Evolutionary conservation across 2,113 vertebrate genomes (phyloP), one percentile per base, ranked within the genome.

Genomic region (Nesoenas mayeri): DNA sequence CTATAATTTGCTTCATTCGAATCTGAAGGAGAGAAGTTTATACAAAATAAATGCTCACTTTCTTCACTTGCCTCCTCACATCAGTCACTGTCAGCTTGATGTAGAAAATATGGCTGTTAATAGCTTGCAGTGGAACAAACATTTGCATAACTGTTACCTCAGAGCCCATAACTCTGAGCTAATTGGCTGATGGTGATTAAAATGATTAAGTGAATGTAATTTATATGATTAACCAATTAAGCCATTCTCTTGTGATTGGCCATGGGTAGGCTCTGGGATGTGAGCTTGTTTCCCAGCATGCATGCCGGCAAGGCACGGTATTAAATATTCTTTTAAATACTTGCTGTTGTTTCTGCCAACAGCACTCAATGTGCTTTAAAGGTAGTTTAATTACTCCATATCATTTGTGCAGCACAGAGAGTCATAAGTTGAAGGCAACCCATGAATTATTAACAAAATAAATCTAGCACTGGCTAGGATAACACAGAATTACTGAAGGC

Each of bases 141-240:
- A 98, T 98, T 98, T 98, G 98, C 98, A 98, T 98, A 98, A 98
- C 96, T 97, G 98, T 98, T 98, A 98, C 97, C 97, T 98, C 97
- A 95, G 97, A 98, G 97, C 97, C 95, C 97, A 98, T 98, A 98
- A 98, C 97, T 98, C 98, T 85, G 4, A 97, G 97, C 95, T 98
- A 98, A 98, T 98, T 98, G 98, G 98, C 97, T 98, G 97, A 97
- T 96, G 96, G 98, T 98, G 98, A 98, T 98, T 98, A 98, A 98
- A 98, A 98, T 98, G 98, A 98, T 98, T 98, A 98, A 98, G 98
- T 98, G 98, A 98, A 97, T 98, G 98, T 98, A 98, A 98, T 98
- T 98, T 98, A 98, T 98, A 98, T 98, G 97, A 98, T 98, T 98
- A 98, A 98, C 98, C 98, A 98, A 98, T 98, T 98, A 98, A 98